Percentiles rank a stretch among this genome's conserved stretches.
These are phyloP conservation scores for Ectemnius lituratus DNA, from an alignment of 2,888 invertebrate genomes.

Conservation along the genomic window DNA sequence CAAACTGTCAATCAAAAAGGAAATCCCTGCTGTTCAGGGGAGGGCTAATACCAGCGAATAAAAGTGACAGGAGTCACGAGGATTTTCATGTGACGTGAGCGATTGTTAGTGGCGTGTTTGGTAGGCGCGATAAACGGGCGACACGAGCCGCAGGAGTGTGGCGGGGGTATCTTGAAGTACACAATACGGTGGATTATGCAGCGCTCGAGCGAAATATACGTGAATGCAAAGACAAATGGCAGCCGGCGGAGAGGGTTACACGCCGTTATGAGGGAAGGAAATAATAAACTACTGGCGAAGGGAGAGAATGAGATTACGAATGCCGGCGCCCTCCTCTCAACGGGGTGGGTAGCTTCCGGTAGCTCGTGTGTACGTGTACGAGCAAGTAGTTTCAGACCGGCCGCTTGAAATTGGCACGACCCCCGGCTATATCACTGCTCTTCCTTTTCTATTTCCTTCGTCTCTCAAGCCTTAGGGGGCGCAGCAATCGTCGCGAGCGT, in stretches of 20 bases:
- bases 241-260: slow-evolving; percentile 20
- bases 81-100: slow-evolving; percentile 18
- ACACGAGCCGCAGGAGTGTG: slow-evolving; percentile 11
- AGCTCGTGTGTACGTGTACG: no score
- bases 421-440: no score
- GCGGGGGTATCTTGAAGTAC: slow-evolving; percentile 31
- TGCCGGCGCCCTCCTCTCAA: not conserved
- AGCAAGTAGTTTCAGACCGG: no score
- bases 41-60: no score
- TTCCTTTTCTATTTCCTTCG: no score
- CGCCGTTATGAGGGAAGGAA: slow-evolving; percentile 25
- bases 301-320: slow-evolving; percentile 12
- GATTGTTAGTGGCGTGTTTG: slow-evolving; percentile 24
- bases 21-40: no score
- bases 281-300: not conserved
- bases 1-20: no score
- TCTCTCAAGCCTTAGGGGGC: no score
- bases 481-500: no score
- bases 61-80: no score
- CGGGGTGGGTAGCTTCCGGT: no score
- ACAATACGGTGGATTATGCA: slow-evolving; percentile 33
- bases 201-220: slow-evolving; percentile 21
- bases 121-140: slow-evolving; percentile 42
- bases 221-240: slow-evolving; percentile 39
- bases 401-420: no score